Evolutionary conservation across 1,140 invertebrate species (phyloP), one percentile per base, ranked within the genome.

Genomic region (Drosophila albomicans): DNA sequence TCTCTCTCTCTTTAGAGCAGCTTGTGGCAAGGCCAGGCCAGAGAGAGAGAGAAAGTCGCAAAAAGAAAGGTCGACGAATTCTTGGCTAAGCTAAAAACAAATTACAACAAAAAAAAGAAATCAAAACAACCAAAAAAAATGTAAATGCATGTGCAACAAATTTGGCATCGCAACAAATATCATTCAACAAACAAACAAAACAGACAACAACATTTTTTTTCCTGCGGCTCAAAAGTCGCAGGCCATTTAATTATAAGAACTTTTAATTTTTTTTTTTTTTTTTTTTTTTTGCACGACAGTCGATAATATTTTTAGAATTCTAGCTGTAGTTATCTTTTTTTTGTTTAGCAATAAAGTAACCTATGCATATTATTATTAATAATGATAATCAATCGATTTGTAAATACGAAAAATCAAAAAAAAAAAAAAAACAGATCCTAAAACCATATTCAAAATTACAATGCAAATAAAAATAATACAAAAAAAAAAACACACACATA

Each of bases 261-360:
- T 38, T 10, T 38, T 38, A 35, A 59, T 70, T 61, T n/a, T n/a
- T n/a, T n/a, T n/a, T n/a, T 69, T 58, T 68, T 52, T 43, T 46
- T 49, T 56, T 45, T 69, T 74, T 70, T 65, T 64, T 54, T 48
- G 20, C 65, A 71, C 57, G 64, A 58, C 77, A 82, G 71, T 79
- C 78, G 72, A 81, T 86, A 86, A 87, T 79, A 79, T 75, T 73
- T 82, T 77, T 73, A 82, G 79, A 81, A 79, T 52, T 5, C 10
- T 87, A 82, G 66, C 15, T 38, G 45, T 64, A 77, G 63, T 43
- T 5, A 67, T 5, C 32, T 32, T 75, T 74, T 77, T 78, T 75
- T 71, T 49, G 45, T 61, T 13, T 70, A 66, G 59, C 56, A 38
- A 20, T 64, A 52, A 66, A 7, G 15, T 56, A 51, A 62, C 10